Evolutionary conservation across 1,140 invertebrate genomes (phyloP), one percentile per base, ranked within the genome.

Genomic region (Dendroctonus valens): DNA sequence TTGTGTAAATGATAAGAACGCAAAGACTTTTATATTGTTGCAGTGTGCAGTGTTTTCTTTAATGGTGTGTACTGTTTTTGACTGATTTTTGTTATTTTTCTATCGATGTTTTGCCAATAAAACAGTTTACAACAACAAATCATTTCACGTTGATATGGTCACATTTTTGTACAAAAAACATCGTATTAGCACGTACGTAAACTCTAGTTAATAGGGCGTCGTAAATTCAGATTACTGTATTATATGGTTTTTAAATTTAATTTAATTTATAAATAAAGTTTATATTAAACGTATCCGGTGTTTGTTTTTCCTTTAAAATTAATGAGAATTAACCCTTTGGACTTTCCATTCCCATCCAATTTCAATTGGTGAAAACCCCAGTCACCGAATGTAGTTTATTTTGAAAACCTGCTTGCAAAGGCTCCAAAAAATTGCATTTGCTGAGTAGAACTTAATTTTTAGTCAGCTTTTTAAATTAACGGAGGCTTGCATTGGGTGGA

Each of bases 11-110:
- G 41, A 54, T 52, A 65, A 69, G 52, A 42, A 69, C 41, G 65
- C 64, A 68, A 74, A 62, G 72, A 74, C 73, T 70, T 70, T 75
- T 77, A 75, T 72, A 72, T 75, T 75, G 69, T 75, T 72, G 72
- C 70, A 72, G 75, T 77, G 75, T 77, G 75, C 69, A 74, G 75
- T 75, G 73, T 75, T 67, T 62, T 63, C 42, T 75, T 76, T 69
- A 62, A 72, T 72, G 70, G 71, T 73, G 75, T 75, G 73, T 70
- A 75, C 67, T 71, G 68, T 74, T 73, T 75, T 76, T 52, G 74
- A 76, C 74, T 76, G 74, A 76, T 74, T 77, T 76, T 76, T 75
- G 65, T 73, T 75, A 52, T 44, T 52, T 64, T 38, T 71, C 58
- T 67, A 68, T 70, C 73, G 67, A 72, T 73, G 65, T 57, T 58